These are phyloP conservation scores for Cerastoderma edule DNA, from an alignment of 2,888 invertebrate genomes.

Conservation along the genomic window DNA sequence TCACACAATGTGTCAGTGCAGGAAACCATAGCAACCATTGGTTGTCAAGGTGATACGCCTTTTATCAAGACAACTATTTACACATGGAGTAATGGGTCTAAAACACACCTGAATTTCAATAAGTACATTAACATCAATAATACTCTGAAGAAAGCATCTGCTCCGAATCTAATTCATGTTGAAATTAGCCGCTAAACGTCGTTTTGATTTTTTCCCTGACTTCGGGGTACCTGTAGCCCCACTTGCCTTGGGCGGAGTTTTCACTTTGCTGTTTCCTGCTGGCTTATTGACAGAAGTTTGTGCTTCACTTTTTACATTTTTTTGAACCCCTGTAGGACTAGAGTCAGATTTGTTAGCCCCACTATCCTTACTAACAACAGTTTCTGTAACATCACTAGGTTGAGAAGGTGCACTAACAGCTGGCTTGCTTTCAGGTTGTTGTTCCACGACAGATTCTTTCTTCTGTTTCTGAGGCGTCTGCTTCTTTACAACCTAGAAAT, in stretches of 20 bases:
- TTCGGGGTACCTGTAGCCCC: neutral
- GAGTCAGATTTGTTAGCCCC: neutral
- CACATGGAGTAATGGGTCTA: too few relatives aligned
- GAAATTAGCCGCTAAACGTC: conserved; percentile 57
- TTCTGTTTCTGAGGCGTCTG: conserved; percentile 53
- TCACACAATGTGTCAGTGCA: too few relatives aligned
- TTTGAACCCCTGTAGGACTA: too few relatives aligned
- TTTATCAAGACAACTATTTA: too few relatives aligned
- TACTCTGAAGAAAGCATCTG: too few relatives aligned
- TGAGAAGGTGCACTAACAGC: conserved; percentile 22
- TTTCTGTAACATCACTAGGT: conserved; percentile 4
- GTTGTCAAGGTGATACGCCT: too few relatives aligned
- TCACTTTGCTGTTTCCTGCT: neutral
- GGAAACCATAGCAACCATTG: too few relatives aligned
- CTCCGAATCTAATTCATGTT: conserved; percentile 2
- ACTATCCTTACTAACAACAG: conserved; percentile 6
- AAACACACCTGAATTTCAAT: too few relatives aligned
- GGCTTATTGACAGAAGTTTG: neutral
- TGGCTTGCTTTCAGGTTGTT: too few relatives aligned
- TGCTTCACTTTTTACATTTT: neutral
- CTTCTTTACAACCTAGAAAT: conserved; percentile 54
- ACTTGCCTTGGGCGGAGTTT: neutral
- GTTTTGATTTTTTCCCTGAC: conserved; percentile 44
- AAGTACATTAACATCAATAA: too few relatives aligned
- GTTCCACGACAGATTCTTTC: conserved; percentile 43